Evolutionary conservation across 2,797 vertebrate species (phyloP).

Genomic region (Kryptopterus vitreolus): DNA sequence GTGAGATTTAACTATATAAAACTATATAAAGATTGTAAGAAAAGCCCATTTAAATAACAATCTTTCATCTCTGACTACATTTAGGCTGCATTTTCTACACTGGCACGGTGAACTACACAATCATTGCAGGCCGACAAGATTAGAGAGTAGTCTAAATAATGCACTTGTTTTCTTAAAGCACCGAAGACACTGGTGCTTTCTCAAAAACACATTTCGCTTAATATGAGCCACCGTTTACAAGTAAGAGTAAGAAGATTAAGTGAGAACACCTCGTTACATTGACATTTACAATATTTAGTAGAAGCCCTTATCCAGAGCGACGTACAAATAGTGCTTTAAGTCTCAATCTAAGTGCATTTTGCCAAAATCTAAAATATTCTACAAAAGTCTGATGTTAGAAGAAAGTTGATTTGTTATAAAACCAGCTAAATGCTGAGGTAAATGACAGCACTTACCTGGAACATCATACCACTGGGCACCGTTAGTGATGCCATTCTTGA

Average conservation of each 20-base stretch:
- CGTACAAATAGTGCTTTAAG: too few species aligned
- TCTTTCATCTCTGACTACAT: neutral
- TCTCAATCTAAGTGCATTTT: too few species aligned
- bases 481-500: conserved; percentile 92
- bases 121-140: neutral
- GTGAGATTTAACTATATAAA: neutral
- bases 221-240: neutral
- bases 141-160: neutral
- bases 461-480: conserved; percentile 96
- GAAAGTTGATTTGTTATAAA: neutral
- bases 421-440: neutral
- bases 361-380: neutral
- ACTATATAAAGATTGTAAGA: neutral
- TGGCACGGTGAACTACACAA: neutral
- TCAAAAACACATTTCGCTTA: neutral
- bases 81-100: neutral
- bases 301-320: too few species aligned
- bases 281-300: too few species aligned
- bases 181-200: neutral
- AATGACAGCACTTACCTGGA: conserved; percentile 71
- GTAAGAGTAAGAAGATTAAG: neutral
- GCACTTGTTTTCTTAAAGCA: neutral
- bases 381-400: neutral
- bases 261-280: neutral
- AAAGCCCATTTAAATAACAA: neutral